Evolutionary conservation across 2,888 invertebrate species (phyloP), one percentile per base, ranked within the genome.

Genomic region (Timema cristinae): DNA sequence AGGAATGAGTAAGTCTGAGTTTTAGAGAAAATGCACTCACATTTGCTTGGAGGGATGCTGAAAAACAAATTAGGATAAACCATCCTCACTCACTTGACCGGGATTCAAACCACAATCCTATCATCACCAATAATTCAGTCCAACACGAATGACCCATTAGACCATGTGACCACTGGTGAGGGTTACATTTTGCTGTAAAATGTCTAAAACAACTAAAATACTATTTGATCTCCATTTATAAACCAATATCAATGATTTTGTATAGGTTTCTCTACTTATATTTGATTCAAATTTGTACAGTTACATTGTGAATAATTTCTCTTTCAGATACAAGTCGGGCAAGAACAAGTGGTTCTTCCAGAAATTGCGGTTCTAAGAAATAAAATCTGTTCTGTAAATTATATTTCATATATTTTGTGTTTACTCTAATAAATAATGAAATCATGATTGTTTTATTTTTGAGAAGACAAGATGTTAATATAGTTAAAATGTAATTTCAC

Each of bases 341-440:
- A 97, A 97, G 89, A 97, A 97, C 89, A 95, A 94, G 82, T 98
- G 98, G 98, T 98, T 98, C 88, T 98, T 98, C 95, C 95, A 95
- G 85, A 98, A 98, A 85, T 88, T 98, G 86, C 89, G 96, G 84
- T 98, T 98, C 91, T 98, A 96, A 92, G 32, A 32, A 32, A 32
- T 32, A 32, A 32, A 32, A 32, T 32, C 32, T 32, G 1, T 32
- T 32, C 32, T 32, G 32, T 32, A 32, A 32, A 32, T 32, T 32
- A 32, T 32, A 32, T 32, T 32, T 32, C 32, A 32, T 32, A 32
- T 32, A 32, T 32, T 32, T 32, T 32, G 32, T 32, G 32, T 32
- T 32, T 32, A 32, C 32, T 4, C 32, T 32, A 32, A 32, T 32
- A 32, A 32, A 32, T 32, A 32, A 32, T 32, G 32, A 32, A 32